Percentiles rank a stretch among this genome's conserved stretches.
phyloP scores from a whole-genome alignment of 2,113 vertebrate genomes.

The Tyto alba region DNA sequence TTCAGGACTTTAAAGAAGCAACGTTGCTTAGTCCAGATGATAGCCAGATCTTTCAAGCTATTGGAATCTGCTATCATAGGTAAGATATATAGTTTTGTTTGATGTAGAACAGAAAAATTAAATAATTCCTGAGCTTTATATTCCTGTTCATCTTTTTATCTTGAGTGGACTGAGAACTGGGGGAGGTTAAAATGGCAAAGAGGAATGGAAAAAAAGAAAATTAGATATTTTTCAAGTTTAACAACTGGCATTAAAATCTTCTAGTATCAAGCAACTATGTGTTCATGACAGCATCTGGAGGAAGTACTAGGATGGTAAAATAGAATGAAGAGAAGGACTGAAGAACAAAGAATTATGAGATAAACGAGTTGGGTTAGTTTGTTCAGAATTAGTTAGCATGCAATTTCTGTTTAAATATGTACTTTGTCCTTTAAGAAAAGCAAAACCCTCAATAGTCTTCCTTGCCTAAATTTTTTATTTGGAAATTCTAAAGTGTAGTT shows the following conservation, averaged over 20 bases:
- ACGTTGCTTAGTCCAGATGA: conserved; percentile 31
- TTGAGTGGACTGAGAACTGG: not conserved
- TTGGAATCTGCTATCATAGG: conserved; percentile 74
- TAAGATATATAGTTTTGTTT: not conserved
- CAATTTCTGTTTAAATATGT: not conserved
- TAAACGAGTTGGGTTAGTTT: not conserved
- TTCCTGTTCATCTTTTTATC: not conserved
- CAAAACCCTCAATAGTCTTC: not conserved
- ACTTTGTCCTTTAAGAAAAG: not conserved
- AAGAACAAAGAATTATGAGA: not conserved
- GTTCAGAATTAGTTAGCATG: not conserved
- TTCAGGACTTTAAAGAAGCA: conserved; percentile 78
- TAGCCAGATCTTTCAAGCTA: conserved; percentile 53
- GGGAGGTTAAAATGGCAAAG: not conserved
- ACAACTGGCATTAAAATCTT: not conserved
- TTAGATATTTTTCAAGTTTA: not conserved
- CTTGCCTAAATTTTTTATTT: not conserved
- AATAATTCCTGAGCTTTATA: not conserved
- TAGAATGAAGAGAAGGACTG: not conserved
- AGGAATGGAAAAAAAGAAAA: not conserved
- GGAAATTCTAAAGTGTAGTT: not conserved
- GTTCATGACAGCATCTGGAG: not conserved
- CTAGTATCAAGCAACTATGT: not conserved
- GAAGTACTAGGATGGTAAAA: not conserved
- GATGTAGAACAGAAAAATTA: not conserved